These are phyloP conservation scores for Pollachius pollachius DNA, from an alignment of 2,113 vertebrate species.

Conservation along the genomic window DNA sequence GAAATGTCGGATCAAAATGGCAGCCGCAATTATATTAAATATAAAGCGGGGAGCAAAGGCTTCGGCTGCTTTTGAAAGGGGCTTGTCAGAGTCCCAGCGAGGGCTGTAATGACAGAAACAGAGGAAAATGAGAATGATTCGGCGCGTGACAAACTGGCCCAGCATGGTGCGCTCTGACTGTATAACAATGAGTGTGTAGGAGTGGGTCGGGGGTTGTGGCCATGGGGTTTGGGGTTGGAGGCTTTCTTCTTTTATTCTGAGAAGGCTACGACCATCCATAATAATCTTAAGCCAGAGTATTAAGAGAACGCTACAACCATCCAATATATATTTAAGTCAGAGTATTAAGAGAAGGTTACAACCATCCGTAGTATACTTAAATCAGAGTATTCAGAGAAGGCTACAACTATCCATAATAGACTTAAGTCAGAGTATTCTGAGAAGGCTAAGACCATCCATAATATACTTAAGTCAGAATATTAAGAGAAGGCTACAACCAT, in stretches of 20 bases:
- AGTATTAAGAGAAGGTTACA: conserved; percentile 46
- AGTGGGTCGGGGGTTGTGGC: conserved; percentile 17
- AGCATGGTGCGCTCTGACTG: conserved; percentile 53
- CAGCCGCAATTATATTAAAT: conserved; percentile 38
- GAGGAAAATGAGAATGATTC: conserved; percentile 40
- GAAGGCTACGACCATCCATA: conserved; percentile 61
- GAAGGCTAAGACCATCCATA: conserved; percentile 61
- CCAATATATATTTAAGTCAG: conserved; percentile 55
- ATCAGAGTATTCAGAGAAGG: conserved; percentile 42
- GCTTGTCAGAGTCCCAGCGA: conserved; percentile 40
- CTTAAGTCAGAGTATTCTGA: conserved; percentile 44
- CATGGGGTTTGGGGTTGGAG: conserved; percentile 12
- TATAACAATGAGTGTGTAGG: conserved; percentile 28
- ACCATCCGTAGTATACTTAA: conserved; percentile 62
- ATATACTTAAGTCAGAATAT: conserved; percentile 42
- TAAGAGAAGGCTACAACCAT: conserved; percentile 53
- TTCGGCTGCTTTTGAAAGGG: conserved; percentile 26
- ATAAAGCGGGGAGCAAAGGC: conserved; percentile 59
- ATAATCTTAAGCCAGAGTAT: conserved; percentile 42
- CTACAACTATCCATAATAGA: conserved; percentile 61
- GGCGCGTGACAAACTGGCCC: conserved; percentile 31
- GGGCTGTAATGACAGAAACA: conserved; percentile 48
- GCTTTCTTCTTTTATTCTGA: conserved; percentile 21
- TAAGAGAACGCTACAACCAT: conserved; percentile 54
- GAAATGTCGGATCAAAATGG: no score